Conservation (phyloP, 2,113 vertebrate species). For the Stegostoma tigrinum region DNA sequence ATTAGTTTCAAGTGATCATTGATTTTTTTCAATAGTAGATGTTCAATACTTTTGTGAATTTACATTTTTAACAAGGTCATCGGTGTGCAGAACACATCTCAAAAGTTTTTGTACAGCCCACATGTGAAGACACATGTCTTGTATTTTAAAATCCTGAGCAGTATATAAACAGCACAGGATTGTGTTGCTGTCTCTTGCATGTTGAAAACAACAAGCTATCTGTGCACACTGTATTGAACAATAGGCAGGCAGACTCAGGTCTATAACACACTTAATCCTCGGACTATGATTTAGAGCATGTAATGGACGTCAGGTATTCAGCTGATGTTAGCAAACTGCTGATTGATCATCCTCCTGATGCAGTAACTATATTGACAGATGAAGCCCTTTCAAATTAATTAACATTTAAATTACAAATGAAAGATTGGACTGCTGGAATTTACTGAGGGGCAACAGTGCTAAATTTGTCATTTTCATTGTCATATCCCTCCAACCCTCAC, state of each 20-base stretch:
- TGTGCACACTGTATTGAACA: neutral
- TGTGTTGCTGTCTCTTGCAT: neutral
- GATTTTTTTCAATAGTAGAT: neutral
- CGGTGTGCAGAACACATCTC: neutral
- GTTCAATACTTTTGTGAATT: neutral
- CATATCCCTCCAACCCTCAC: neutral
- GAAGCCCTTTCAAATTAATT: neutral
- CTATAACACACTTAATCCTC: neutral
- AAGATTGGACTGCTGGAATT: neutral
- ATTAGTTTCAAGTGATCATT: neutral
- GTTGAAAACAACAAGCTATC: neutral
- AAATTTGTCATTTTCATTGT: neutral
- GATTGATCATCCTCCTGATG: neutral
- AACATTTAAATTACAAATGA: slow-evolving; percentile 24
- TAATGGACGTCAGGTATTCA: neutral
- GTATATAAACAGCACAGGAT: neutral
- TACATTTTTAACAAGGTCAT: neutral
- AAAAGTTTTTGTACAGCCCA: neutral
- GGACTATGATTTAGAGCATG: neutral
- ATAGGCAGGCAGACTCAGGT: neutral
- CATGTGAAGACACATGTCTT: neutral
- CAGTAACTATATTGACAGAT: neutral
- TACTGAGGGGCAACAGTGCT: neutral
- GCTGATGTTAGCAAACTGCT: too few relatives aligned
- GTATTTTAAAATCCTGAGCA: neutral